Evolutionary conservation across 2,113 vertebrate species (phyloP), one percentile per base, ranked within the genome.

Genomic region (Barbus barbus): DNA sequence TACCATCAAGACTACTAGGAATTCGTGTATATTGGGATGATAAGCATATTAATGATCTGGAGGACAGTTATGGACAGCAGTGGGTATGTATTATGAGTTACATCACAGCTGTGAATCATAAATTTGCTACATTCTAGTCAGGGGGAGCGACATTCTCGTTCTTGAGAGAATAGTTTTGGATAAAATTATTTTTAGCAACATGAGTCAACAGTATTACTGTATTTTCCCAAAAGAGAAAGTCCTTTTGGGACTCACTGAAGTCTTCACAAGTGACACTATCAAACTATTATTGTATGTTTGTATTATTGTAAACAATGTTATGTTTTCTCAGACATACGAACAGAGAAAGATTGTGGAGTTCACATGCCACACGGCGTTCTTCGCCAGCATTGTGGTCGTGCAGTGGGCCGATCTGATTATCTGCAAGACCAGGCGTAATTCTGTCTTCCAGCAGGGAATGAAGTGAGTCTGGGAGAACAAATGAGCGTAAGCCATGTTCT

Each of bases 301-400:
- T 38, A 78, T 20, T 6, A 33, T n/a, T n/a, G n/a, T n/a, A 51
- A 33, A 5, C 58, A 51, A 13, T 78, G 8, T 44, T 78, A 11
- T 6, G 28, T 72, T 14, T 48, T 90, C 13, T 69, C 90, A 97
- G 96, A 97, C 96, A 6, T 96, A 96, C 0, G 94, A 96, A 16
- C 96, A 97, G 92, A 94, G 96, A 90, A 97, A 97, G 18, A 96
- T 96, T 1, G 96, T 97, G 89, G 96, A 97, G 87, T 97, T 96
- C 90, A 96, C 96, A 24, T 97, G 96, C 89, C 96, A 97, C 79
- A 97, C 96, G 0, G 91, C 96, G 26, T 97, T 97, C 94, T 97
- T 97, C 7, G 90, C 95, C 91, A 97, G 96, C 74, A 97, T 97
- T 0, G 96, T 97, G 90, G 91, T 97, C 1, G 95, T 97, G 83